These are phyloP conservation scores for Eupithecia subumbrata DNA, from an alignment of 2,888 invertebrate genomes.

Conservation along the genomic window DNA sequence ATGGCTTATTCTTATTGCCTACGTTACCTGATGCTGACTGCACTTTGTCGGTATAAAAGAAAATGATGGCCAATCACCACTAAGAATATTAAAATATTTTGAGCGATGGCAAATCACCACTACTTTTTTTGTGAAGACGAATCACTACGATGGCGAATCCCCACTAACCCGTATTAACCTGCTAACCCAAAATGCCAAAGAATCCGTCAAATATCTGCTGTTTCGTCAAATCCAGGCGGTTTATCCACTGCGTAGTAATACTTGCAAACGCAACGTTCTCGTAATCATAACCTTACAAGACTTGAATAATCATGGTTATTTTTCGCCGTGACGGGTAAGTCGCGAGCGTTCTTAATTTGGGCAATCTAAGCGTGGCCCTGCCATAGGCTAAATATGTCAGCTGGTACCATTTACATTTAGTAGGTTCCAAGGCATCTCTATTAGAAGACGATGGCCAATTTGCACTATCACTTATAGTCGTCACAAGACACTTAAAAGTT, in stretches of 20 bases:
- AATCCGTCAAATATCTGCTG: neutral
- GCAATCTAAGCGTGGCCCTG: conserved; percentile 72
- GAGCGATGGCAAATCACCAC: too few relatives aligned
- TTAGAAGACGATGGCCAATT: neutral
- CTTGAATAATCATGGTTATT: conserved; percentile 74
- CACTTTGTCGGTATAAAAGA: too few relatives aligned
- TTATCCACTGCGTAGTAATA: conserved; percentile 2
- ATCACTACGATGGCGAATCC: too few relatives aligned
- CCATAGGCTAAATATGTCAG: conserved; percentile 59
- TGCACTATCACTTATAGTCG: neutral
- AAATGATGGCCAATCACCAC: too few relatives aligned
- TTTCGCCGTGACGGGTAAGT: conserved; percentile 63
- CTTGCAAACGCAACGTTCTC: conserved; percentile 18
- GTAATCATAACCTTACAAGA: conserved; percentile 50
- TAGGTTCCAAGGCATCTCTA: neutral
- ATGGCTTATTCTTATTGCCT: too few relatives aligned
- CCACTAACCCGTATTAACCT: too few relatives aligned
- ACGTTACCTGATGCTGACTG: too few relatives aligned
- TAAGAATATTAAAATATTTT: too few relatives aligned
- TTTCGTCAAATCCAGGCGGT: neutral
- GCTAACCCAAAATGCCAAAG: neutral
- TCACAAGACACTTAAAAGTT: too few relatives aligned
- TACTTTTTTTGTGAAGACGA: too few relatives aligned
- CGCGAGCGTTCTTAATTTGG: conserved; percentile 70
- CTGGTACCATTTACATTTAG: conserved; percentile 40